phyloP scores from a whole-genome alignment of 2,888 invertebrate genomes.

The Acleris cristana region DNA sequence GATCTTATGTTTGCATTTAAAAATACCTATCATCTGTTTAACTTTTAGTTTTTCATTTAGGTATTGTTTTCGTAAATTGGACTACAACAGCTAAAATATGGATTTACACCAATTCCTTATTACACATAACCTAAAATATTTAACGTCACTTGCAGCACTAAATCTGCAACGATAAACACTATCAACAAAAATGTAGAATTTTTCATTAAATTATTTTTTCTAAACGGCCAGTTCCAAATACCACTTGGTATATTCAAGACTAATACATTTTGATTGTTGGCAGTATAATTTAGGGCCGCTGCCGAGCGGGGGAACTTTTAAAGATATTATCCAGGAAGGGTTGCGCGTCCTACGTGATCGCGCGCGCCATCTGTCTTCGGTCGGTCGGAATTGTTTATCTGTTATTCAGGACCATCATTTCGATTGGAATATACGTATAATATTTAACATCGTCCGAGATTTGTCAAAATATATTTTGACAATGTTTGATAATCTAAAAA shows the following conservation, averaged over 20 bases:
- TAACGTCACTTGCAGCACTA: too few relatives aligned
- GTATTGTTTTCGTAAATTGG: too few relatives aligned
- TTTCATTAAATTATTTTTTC: too few relatives aligned
- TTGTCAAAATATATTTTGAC: too few relatives aligned
- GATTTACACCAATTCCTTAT: too few relatives aligned
- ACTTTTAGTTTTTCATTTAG: too few relatives aligned
- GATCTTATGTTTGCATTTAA: slow-evolving; percentile 42
- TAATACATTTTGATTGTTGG: slow-evolving; percentile 71
- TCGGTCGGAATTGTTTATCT: slow-evolving; percentile 72
- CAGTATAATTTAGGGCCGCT: slow-evolving; percentile 66
- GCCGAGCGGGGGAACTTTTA: slow-evolving; percentile 74
- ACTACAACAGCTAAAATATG: not conserved
- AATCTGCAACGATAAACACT: too few relatives aligned
- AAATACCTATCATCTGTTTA: too few relatives aligned
- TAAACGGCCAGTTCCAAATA: slow-evolving; percentile 5
- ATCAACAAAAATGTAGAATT: too few relatives aligned
- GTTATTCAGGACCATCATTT: slow-evolving; percentile 22
- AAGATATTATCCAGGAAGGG: slow-evolving; percentile 83
- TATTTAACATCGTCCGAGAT: too few relatives aligned
- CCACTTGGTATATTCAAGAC: slow-evolving; percentile 32
- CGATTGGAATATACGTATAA: not conserved
- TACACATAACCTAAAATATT: too few relatives aligned
- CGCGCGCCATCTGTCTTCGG: slow-evolving; percentile 76
- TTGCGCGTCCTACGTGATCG: slow-evolving; percentile 79
- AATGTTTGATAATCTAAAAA: too few relatives aligned